Conservation (phyloP, 2,888 invertebrate genomes). For the Tenthredo amoena region DNA sequence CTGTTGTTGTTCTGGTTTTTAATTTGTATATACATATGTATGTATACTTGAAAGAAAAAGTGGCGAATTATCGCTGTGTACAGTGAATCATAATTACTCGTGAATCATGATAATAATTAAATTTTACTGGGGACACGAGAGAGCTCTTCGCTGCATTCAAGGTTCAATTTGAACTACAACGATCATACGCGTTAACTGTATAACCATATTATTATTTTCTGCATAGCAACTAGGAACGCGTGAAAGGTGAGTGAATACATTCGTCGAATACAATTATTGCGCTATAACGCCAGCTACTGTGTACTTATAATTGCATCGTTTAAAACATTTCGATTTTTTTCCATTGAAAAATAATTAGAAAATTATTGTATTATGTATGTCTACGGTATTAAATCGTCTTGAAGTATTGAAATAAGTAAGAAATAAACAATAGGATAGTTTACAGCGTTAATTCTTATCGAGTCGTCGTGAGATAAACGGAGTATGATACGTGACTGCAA, state of each 20-base stretch:
- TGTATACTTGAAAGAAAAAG: not conserved
- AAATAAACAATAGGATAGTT: no score
- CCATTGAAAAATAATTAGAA: no score
- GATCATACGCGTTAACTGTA: not conserved
- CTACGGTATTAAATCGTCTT: no score
- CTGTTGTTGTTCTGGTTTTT: not conserved
- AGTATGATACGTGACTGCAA: no score
- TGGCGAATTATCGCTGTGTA: not conserved
- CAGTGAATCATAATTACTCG: not conserved
- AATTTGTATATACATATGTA: not conserved
- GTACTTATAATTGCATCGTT: no score
- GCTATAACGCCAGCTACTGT: no score
- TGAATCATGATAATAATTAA: not conserved
- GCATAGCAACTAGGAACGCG: constrained; percentile 7
- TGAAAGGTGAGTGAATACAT: constrained; percentile 5
- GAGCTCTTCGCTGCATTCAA: not conserved
- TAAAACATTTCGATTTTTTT: no score
- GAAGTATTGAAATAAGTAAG: no score
- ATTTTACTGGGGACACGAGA: not conserved
- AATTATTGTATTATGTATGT: no score
- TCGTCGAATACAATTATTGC: not conserved
- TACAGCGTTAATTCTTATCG: no score
- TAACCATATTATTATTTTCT: constrained; percentile 8
- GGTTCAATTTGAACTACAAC: not conserved
- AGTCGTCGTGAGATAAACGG: no score